Conservation (phyloP, 2,797 vertebrate genomes). For the Malurus leucopterus region DNA sequence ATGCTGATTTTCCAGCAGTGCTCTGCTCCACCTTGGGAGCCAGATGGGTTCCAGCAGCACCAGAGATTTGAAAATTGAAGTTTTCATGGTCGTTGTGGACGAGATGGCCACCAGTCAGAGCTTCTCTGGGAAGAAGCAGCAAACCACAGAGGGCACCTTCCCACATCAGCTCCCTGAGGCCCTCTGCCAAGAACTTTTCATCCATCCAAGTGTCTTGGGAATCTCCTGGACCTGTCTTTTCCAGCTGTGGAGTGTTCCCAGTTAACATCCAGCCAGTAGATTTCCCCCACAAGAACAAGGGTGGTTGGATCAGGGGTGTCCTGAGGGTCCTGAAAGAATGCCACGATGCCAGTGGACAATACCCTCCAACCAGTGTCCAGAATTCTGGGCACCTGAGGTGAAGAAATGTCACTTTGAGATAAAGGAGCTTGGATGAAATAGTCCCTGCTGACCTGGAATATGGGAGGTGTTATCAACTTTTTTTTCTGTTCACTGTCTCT, state of each 20-base stretch:
- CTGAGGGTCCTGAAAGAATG: background rate
- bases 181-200: background rate
- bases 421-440: background rate
- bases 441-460: background rate
- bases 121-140: background rate
- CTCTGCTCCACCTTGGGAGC: background rate
- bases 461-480: background rate
- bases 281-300: background rate
- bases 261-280: background rate
- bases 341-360: background rate
- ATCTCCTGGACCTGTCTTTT: background rate
- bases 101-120: background rate
- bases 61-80: background rate
- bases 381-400: background rate
- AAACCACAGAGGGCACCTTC: background rate
- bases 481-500: background rate
- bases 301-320: background rate
- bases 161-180: fast-evolving
- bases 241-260: background rate
- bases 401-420: background rate
- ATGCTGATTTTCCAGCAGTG: background rate
- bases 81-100: background rate
- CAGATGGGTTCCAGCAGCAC: background rate
- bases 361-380: background rate
- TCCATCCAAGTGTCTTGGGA: background rate